A percentile compares a stretch with the other conserved stretches of the same genome.
Evolutionary conservation across 2,113 vertebrate genomes (phyloP).

Genomic region (Nannobrachium achirus): DNA sequence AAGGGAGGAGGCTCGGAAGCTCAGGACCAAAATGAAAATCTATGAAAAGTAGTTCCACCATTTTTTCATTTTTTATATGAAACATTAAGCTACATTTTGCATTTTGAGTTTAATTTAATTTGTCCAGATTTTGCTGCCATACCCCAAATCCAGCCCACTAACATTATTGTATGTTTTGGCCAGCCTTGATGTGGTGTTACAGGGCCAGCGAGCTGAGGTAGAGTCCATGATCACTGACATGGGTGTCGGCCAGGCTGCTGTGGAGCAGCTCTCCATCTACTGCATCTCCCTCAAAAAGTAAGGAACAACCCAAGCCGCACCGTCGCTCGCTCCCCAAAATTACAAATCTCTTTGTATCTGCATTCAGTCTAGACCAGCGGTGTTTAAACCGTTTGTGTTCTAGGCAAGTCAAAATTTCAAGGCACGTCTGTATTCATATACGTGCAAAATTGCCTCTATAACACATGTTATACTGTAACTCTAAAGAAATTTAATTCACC

Average conservation of each 20-base stretch:
- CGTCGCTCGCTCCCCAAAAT: background rate
- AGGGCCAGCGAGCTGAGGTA: conserved; percentile 90
- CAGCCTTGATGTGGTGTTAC: conserved; percentile 89
- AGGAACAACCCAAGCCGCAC: conserved; percentile 15
- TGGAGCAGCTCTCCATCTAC: conserved; percentile 95
- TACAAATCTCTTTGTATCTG: background rate
- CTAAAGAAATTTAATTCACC: too few relatives aligned
- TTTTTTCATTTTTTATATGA: too few relatives aligned
- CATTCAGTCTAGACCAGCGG: too few relatives aligned
- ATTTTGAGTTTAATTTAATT: too few relatives aligned
- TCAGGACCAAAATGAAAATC: conserved; percentile 86
- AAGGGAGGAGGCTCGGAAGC: conserved; percentile 86
- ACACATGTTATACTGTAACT: too few relatives aligned
- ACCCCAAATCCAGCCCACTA: conserved; percentile 2
- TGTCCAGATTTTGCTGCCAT: background rate
- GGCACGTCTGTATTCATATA: too few relatives aligned
- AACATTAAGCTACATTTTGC: too few relatives aligned
- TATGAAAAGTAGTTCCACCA: conserved; percentile 84
- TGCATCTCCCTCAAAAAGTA: conserved; percentile 98
- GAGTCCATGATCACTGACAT: conserved; percentile 96
- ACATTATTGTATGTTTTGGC: conserved; percentile 1
- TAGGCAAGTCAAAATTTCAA: too few relatives aligned
- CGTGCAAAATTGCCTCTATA: too few relatives aligned
- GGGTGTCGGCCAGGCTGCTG: conserved; percentile 88
- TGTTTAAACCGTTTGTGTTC: too few relatives aligned